Evolutionary conservation across 2,113 vertebrate species (phyloP), one percentile per base, ranked within the genome.

Genomic region (Sinocyclocheilus maitianheensis): DNA sequence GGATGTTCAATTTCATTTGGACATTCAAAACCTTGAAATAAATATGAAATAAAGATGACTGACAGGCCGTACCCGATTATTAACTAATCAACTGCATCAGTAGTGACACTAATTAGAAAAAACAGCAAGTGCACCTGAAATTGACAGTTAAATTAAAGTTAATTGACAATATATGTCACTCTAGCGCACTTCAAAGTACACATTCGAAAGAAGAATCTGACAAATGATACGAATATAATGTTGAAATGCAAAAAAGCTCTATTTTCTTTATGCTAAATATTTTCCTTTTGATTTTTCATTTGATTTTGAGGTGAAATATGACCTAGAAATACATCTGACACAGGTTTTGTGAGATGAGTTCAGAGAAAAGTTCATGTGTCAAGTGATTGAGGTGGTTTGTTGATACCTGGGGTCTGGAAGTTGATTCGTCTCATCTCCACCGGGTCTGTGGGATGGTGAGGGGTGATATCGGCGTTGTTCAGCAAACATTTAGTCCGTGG

Each of bases 381-480:
- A 34, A 69, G 12, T 0, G 10, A 37, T 4, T 8, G 4, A 10
- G 7, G 30, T 37, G 3, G 8, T 43, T 3, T 12, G 22, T 3
- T 3, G 0, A 18, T 95, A 99, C 98, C 98, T 96, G 96, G 96
- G 0, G 98, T 99, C 94, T 99, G 98, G 95, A 99, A 99, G 93
- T 99, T 99, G 90, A 99, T 98, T 86, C 98, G 95, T 3, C 98
- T 96, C 97, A 99, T 97, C 90, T 99, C 98, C 91, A 99, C 98
- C 0, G 98, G 98, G 91, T 99, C 98, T 84, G 97, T 99, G 0
- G 97, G 98, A 92, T 99, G 97, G 91, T 99, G 97, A 0, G 97
- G 96, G 0, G 97, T 90, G 13, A 99, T 97, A 77, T 99, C 98
- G 0, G 97, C 97, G 0, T 99, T 99, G 94, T 99, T 99, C 76